Base-by-base conservation (phyloP, 2,888 invertebrate species). In the Xanthia togata region DNA sequence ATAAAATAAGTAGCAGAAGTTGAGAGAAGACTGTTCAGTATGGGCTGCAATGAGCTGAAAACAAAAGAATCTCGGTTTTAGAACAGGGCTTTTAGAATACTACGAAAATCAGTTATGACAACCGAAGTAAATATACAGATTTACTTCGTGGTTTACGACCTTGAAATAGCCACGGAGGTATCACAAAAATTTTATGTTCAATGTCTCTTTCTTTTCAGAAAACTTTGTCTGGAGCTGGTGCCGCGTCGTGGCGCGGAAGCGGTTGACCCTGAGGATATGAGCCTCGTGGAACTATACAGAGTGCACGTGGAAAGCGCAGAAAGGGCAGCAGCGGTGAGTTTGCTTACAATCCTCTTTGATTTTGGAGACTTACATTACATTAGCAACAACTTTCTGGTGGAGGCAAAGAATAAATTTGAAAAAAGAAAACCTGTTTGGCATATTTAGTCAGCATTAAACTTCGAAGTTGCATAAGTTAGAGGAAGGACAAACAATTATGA, bases 161-260 rank as follows among this genome's bases (percentile, higher is more conserved):
- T 17, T 9, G 0, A 8, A 31, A 11, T 4, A 67, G 31, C 31
- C 26, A 8, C 20, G 31, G 23, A 8, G 35, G 8, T 8, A 64
- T 8, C 11, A 23, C 35, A 26, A 23, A 70, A 57, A 31, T 23
- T 17, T 79, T 31, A 59, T n/a, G 2, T n/a, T 57, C 23, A 38
- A 26, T 55, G 14, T 68, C 3, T 71, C 11, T 44, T 85, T 86
- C 73, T 85, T 94, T 93, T 60, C 97, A 99, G 99, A 93, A 98
- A 99, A 97, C 97, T 99, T 70, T 98, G 98, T 0, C 94, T 99
- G 91, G 99, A 99, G 95, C 95, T 99, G 91, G 99, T 99, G 41
- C 99, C 99, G 0, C 97, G 99, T 44, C 98, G 98, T 84, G 98
- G 98, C 53, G 98, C 98, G 44, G 98, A 98, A 91, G 98, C 98